Base-by-base conservation (phyloP, 2,797 vertebrate species). In the Microhierax caerulescens region DNA sequence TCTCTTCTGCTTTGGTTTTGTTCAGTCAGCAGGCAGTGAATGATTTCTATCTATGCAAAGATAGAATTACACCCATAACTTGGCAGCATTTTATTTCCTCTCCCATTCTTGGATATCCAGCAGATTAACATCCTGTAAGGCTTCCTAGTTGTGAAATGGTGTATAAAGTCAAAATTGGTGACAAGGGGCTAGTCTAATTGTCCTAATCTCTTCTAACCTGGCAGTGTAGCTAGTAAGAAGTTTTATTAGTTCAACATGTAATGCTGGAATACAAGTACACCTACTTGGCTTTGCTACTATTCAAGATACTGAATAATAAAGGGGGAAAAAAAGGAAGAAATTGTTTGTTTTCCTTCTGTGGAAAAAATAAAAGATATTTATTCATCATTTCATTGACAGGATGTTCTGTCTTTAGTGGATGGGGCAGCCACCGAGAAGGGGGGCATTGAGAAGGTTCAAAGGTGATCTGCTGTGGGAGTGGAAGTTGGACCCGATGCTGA, bases 91-190 rank as follows among this genome's bases (percentile, higher is more conserved):
- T 85, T 48, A 5, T 82, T 96, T 97, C 92, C 95, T 96, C 75
- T 95, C 88, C 63, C 74, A 23, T 72, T 95, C 75, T 73, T 85
- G 92, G 74, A 34, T 82, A 68, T 95, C 77, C 93, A 90, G 54
- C 63, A 87, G 83, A 94, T 93, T 89, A 91, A 85, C 6, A 1
- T 76, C 68, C 86, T 94, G 43, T 41, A 77, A 82, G 88, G 77
- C 84, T 87, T 91, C 70, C 88, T 57, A 10, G n/a, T 95, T 96
- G 92, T 93, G 96, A 95, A 95, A 96, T 83, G 68, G 51, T 95
- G 92, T 87, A 32, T 64, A 92, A 94, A 93, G 94, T 93, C 68
- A 91, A 39, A 92, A 94, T 10, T 74, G 56, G 78, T 89, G 72
- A 85, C 92, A 74, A 72, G 91, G 86, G 92, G 43, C 68, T 77